Evolutionary conservation across 2,888 invertebrate genomes (phyloP).

Genomic region (Argynnis bischoffii): DNA sequence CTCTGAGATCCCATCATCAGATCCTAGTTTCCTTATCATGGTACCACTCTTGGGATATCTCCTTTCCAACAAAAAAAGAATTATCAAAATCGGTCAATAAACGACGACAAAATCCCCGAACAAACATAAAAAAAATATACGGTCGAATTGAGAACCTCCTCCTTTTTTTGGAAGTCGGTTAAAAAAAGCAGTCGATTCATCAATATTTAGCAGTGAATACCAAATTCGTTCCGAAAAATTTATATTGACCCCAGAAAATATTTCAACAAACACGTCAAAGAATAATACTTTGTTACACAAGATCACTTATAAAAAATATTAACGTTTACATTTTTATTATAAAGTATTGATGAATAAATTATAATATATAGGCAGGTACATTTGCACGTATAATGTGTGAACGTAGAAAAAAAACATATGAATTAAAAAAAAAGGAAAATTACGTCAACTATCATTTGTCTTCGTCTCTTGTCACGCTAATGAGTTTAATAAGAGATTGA

Average conservation of each 20-base stretch:
- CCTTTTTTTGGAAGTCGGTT: no score
- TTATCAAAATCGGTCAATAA: no score
- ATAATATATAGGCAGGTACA: not conserved
- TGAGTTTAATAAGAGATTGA: conserved; percentile 37
- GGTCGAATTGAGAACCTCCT: no score
- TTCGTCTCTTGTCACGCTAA: conserved; percentile 35
- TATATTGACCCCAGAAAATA: no score
- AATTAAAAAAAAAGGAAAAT: conserved; percentile 31
- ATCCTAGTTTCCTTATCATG: no score
- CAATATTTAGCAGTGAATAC: not conserved
- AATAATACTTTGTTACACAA: not conserved
- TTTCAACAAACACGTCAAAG: no score
- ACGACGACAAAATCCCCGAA: no score
- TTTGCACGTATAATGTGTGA: conserved; percentile 1
- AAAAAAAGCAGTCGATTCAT: not conserved
- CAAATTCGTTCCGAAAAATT: no score
- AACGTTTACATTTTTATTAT: not conserved
- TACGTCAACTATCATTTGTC: conserved; percentile 34
- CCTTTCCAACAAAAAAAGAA: no score
- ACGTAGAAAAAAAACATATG: conserved; percentile 15
- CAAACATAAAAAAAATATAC: no score
- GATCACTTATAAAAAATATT: not conserved
- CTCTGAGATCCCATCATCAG: no score
- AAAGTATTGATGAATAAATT: not conserved
- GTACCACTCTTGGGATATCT: no score